Conservation (phyloP, 2,888 invertebrate species). For the Synanthedon tipuliformis region DNA sequence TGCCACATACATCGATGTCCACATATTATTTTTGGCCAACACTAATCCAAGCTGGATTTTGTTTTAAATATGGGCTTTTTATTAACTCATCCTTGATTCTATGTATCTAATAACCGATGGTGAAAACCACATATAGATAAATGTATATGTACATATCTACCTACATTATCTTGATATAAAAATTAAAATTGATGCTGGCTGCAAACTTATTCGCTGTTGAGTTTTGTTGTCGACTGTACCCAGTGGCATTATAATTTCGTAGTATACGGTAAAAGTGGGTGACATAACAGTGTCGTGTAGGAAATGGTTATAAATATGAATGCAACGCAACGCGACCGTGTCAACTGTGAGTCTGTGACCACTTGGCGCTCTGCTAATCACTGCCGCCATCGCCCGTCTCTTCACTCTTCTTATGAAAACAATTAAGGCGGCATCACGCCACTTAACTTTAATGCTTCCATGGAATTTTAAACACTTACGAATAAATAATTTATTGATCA, state of each 20-base stretch:
- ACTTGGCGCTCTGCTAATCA: background rate
- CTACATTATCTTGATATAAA: too few relatives aligned
- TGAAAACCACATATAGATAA: too few relatives aligned
- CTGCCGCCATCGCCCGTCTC: background rate
- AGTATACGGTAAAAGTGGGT: background rate
- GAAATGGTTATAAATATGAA: background rate
- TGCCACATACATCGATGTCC: too few relatives aligned
- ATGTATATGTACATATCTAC: too few relatives aligned
- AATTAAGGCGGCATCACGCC: background rate
- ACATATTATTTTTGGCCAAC: too few relatives aligned
- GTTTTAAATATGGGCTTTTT: too few relatives aligned
- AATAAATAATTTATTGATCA: constrained; percentile 6
- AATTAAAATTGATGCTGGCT: too few relatives aligned
- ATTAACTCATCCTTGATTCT: too few relatives aligned
- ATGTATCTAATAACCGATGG: too few relatives aligned
- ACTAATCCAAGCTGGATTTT: too few relatives aligned
- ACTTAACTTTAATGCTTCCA: constrained; percentile 6
- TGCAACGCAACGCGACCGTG: background rate
- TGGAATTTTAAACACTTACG: constrained; percentile 14
- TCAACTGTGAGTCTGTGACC: background rate
- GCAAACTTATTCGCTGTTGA: too few relatives aligned
- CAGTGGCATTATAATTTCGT: background rate
- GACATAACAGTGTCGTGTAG: background rate
- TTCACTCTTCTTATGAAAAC: background rate
- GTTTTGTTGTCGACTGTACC: too few relatives aligned